These are phyloP conservation scores for Actinemys pallida DNA, from an alignment of 2,113 vertebrate species.

Conservation along the genomic window DNA sequence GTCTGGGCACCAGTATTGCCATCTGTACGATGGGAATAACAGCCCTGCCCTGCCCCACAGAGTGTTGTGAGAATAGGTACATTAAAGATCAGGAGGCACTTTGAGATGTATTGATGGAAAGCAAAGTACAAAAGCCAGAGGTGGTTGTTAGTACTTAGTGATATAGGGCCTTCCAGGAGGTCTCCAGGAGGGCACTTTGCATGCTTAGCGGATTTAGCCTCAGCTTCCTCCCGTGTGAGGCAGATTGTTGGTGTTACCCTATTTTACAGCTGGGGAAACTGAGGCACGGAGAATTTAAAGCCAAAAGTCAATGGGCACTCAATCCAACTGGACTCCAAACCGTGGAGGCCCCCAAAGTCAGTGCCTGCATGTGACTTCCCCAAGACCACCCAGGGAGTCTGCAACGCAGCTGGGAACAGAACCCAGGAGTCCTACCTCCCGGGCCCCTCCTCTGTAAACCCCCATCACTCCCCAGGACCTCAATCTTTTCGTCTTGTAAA, in stretches of 20 bases:
- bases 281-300: accelerated
- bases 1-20: not conserved
- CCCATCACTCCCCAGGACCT: not conserved
- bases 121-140: not conserved
- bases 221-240: not conserved
- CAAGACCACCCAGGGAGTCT: constrained; percentile 48
- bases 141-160: not conserved
- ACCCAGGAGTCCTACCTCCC: not conserved
- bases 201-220: not conserved
- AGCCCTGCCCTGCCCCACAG: not conserved
- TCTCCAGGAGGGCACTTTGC: not conserved
- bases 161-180: not conserved
- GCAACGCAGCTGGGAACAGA: not conserved
- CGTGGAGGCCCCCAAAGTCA: not conserved
- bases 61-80: not conserved
- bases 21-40: not conserved
- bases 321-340: not conserved
- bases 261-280: not conserved
- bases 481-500: not conserved
- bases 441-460: not conserved
- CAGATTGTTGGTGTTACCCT: not conserved
- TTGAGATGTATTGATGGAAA: not conserved
- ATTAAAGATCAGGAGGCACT: not conserved
- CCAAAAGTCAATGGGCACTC: not conserved
- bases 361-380: accelerated